A percentile compares a stretch with the other conserved stretches of the same genome.
phyloP scores from a whole-genome alignment of 2,888 invertebrate genomes.

The Phasia obesa region DNA sequence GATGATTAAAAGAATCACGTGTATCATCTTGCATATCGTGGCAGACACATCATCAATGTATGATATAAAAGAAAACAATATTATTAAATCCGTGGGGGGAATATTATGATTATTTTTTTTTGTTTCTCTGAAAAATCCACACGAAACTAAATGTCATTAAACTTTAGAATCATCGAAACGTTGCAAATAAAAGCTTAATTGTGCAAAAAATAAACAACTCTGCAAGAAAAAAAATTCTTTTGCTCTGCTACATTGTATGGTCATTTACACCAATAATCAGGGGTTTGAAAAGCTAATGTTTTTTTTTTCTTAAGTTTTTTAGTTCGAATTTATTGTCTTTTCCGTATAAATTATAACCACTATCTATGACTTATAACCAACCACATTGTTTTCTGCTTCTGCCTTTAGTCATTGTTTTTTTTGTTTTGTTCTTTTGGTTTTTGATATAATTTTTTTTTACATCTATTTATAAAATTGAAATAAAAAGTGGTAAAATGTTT shows the following conservation, averaged over 20 bases:
- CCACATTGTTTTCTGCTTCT: conserved; percentile 56
- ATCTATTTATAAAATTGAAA: conserved; percentile 56
- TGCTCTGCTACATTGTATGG: conserved; percentile 18
- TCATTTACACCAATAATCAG: conserved; percentile 30
- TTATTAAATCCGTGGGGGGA: conserved; percentile 6
- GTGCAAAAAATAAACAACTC: conserved; percentile 18
- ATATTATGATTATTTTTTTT: neutral
- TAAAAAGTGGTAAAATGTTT: conserved; percentile 51
- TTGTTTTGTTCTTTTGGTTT: neutral
- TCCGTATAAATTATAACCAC: conserved; percentile 53
- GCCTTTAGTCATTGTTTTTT: neutral
- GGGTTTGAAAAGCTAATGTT: conserved; percentile 15
- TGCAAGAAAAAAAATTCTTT: conserved; percentile 1
- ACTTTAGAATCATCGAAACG: conserved; percentile 64
- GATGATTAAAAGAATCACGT: conserved; percentile 17
- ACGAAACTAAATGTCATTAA: conserved; percentile 55
- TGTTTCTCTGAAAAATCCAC: neutral
- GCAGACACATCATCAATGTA: conserved; percentile 30
- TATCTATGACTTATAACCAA: conserved; percentile 49
- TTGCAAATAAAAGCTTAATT: conserved; percentile 61
- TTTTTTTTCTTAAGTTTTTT: neutral
- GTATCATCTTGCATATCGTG: conserved; percentile 40
- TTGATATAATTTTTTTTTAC: neutral
- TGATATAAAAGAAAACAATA: conserved; percentile 10
- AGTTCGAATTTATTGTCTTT: conserved; percentile 15